phyloP scores from a whole-genome alignment of 2,797 vertebrate species.

The Xenopus petersii region DNA sequence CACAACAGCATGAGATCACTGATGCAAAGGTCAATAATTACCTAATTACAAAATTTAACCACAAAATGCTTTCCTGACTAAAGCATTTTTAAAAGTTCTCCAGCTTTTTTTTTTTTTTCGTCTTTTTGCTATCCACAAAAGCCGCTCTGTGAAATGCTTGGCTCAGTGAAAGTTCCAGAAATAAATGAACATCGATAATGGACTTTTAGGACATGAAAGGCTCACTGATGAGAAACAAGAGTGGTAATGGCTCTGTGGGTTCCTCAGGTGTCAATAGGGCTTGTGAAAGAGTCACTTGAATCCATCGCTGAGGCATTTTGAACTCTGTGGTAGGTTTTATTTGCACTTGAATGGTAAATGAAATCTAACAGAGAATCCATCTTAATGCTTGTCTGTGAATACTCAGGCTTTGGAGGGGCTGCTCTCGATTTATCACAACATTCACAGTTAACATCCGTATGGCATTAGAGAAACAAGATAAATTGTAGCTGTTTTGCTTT shows the following conservation, averaged over 20 bases:
- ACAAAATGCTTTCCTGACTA: slow-evolving; percentile 41
- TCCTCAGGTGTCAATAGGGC: slow-evolving; percentile 57
- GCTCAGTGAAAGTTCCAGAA: slow-evolving; percentile 56
- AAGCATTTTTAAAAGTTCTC: slow-evolving; percentile 54
- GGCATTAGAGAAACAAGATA: slow-evolving; percentile 36
- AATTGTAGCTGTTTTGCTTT: background rate
- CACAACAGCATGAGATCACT: slow-evolving; percentile 1
- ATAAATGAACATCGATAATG: slow-evolving; percentile 52
- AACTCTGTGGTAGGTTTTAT: slow-evolving; percentile 44
- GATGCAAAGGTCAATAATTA: slow-evolving; percentile 42
- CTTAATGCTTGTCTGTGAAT: slow-evolving; percentile 46
- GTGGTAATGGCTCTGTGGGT: slow-evolving; percentile 57
- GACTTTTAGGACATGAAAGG: slow-evolving; percentile 58
- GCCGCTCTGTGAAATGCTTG: slow-evolving; percentile 57
- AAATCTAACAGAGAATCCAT: slow-evolving; percentile 46
- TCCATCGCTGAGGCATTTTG: slow-evolving; percentile 35
- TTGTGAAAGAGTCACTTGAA: slow-evolving; percentile 43
- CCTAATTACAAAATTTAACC: slow-evolving; percentile 31
- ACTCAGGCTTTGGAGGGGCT: background rate
- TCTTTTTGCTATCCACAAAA: slow-evolving; percentile 52
- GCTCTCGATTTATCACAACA: slow-evolving; percentile 38
- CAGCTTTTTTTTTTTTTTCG: slow-evolving; percentile 53
- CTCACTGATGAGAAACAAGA: slow-evolving; percentile 50
- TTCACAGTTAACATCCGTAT: slow-evolving; percentile 33
- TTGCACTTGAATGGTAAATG: slow-evolving; percentile 43